These are phyloP conservation scores for Macaria liturata DNA, from an alignment of 2,888 invertebrate species.

Conservation along the genomic window DNA sequence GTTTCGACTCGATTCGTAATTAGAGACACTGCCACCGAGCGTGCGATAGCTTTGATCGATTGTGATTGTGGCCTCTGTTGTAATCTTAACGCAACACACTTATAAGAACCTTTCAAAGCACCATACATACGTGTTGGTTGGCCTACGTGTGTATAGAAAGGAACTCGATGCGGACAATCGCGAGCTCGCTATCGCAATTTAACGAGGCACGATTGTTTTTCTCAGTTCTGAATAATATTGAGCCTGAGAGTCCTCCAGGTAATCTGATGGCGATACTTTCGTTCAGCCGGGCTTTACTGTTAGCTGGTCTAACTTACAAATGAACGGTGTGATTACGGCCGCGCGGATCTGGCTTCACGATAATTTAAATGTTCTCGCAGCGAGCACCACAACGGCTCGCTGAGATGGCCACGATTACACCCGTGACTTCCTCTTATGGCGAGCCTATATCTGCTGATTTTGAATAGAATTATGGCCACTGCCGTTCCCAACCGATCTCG, in stretches of 20 bases:
- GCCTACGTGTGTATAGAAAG: conserved; percentile 51
- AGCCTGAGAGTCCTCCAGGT: conserved; percentile 66
- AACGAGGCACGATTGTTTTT: conserved; percentile 82
- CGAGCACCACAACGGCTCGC: conserved; percentile 55
- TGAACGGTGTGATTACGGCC: conserved; percentile 79
- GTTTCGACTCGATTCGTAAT: conserved; percentile 59
- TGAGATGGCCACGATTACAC: conserved; percentile 71
- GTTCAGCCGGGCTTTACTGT: conserved; percentile 68
- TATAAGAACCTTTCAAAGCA: conserved; percentile 21
- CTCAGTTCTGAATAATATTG: conserved; percentile 82
- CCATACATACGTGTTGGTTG: conserved; percentile 41
- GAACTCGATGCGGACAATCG: conserved; percentile 68
- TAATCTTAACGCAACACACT: conserved; percentile 30
- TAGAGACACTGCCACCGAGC: conserved; percentile 49
- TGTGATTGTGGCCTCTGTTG: conserved; percentile 33
- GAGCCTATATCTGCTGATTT: conserved; percentile 65
- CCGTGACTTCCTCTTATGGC: conserved; percentile 75
- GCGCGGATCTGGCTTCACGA: conserved; percentile 76
- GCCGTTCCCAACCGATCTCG: conserved; percentile 30
- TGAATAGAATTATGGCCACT: conserved; percentile 69
- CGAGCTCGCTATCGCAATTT: conserved; percentile 72
- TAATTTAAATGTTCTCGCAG: conserved; percentile 81
- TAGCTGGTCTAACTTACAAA: conserved; percentile 75
- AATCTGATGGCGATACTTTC: conserved; percentile 80
- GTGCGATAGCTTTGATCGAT: conserved; percentile 53